A percentile compares a stretch with the other conserved stretches of the same genome.
Evolutionary conservation across 2,888 invertebrate species (phyloP).

Genomic region (Priocnemis perturbator): DNA sequence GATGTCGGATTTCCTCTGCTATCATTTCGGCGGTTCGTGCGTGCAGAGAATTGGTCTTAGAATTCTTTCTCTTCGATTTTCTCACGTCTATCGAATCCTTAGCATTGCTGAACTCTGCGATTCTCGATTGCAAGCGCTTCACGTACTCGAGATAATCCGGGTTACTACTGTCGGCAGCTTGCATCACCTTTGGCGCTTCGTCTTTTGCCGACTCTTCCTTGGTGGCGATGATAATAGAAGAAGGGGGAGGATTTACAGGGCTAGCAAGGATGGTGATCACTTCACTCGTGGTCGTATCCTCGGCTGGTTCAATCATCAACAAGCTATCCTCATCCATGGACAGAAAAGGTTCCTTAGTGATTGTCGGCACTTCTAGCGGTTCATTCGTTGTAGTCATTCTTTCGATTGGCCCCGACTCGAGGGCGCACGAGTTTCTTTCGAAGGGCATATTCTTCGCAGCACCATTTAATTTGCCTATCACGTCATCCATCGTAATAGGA

Average conservation of each 20-base stretch:
- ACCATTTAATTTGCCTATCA: constrained; percentile 60
- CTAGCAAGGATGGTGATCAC: constrained; percentile 78
- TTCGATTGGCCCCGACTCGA: too few species aligned
- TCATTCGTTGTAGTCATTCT: too few species aligned
- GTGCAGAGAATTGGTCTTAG: constrained; percentile 73
- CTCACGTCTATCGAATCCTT: constrained; percentile 82
- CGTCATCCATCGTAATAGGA: constrained; percentile 70
- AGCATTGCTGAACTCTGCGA: constrained; percentile 83
- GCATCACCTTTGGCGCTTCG: too few species aligned
- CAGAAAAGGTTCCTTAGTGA: constrained; percentile 63
- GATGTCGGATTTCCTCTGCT: constrained; percentile 74
- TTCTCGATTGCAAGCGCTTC: constrained; percentile 81
- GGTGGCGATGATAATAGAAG: constrained; percentile 28
- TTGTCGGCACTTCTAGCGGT: constrained; percentile 5
- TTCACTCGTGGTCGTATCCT: constrained; percentile 78
- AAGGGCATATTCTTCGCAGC: too few species aligned
- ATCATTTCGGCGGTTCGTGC: constrained; percentile 77
- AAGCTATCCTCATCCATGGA: constrained; percentile 80
- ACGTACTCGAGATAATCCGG: constrained; percentile 80
- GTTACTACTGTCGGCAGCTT: constrained; percentile 64
- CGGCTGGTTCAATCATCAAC: constrained; percentile 78
- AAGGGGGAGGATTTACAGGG: constrained; percentile 72
- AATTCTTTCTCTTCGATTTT: constrained; percentile 78
- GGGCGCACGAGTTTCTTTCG: too few species aligned
- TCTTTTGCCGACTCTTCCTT: constrained; percentile 25